Evolutionary conservation across 2,888 invertebrate genomes (phyloP).

Genomic region (Phrixothrix hirtus): DNA sequence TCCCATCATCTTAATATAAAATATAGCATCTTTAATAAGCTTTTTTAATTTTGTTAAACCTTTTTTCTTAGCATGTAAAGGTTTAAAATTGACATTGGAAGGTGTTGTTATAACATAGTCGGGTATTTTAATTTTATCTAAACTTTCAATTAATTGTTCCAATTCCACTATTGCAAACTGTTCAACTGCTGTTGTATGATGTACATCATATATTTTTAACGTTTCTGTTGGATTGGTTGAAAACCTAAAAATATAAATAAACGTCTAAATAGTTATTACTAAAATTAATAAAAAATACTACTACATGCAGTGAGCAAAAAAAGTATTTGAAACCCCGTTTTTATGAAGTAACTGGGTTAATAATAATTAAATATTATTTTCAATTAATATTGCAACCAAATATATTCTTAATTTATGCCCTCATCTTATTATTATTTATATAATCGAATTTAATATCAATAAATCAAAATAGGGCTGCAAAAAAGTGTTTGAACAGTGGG

Average conservation of each 20-base stretch:
- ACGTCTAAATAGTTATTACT: too few relatives aligned
- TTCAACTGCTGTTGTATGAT: conserved; percentile 24
- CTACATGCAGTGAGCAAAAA: too few relatives aligned
- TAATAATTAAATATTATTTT: too few relatives aligned
- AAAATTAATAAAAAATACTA: too few relatives aligned
- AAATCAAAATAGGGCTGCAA: too few relatives aligned
- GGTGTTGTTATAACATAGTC: conserved; percentile 4
- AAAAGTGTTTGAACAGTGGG: too few relatives aligned
- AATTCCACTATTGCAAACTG: conserved; percentile 27
- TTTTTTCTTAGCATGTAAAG: conserved; percentile 42
- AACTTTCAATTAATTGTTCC: conserved; percentile 23
- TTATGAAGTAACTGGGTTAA: too few relatives aligned
- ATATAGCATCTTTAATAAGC: conserved; percentile 42
- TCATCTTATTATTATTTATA: too few relatives aligned
- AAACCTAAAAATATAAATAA: conserved; percentile 48
- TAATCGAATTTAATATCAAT: too few relatives aligned
- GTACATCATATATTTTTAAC: conserved; percentile 40
- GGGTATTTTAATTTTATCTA: conserved; percentile 35
- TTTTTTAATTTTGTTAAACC: conserved; percentile 42
- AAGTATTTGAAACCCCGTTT: too few relatives aligned
- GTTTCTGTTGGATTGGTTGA: conserved; percentile 58
- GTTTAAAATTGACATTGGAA: conserved; percentile 31
- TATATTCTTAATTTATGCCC: too few relatives aligned
- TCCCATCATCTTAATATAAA: conserved; percentile 60
- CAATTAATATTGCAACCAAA: too few relatives aligned